Conservation (phyloP, 2,888 invertebrate genomes). For the Steromphala cineraria region DNA sequence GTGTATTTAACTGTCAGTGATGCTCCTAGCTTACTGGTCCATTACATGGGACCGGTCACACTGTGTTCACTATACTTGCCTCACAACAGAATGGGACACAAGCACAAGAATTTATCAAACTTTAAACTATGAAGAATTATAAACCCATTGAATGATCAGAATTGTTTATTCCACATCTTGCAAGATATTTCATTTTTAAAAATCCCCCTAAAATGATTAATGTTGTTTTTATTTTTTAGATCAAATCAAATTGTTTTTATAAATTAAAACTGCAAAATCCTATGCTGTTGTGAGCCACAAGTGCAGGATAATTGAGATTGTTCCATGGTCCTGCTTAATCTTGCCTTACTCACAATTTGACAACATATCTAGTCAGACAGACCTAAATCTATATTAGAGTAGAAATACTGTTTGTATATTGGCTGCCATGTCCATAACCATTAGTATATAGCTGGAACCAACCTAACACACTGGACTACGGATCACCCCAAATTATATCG, state of each 20-base stretch:
- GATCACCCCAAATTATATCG: not conserved
- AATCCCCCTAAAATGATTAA: no score
- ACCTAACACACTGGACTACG: not conserved
- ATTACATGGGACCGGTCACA: not conserved
- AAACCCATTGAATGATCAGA: no score
- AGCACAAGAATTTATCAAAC: no score
- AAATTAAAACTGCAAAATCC: no score
- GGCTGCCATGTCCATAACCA: not conserved
- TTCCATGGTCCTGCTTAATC: not conserved
- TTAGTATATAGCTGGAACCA: not conserved
- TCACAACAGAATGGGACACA: not conserved
- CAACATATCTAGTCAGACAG: conserved; percentile 1
- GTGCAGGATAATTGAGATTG: conserved; percentile 4
- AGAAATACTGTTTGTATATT: not conserved
- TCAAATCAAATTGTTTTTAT: no score
- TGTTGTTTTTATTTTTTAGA: no score
- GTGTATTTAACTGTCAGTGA: conserved; percentile 3
- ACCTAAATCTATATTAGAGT: not conserved
- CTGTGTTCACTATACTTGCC: not conserved
- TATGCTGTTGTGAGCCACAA: not conserved
- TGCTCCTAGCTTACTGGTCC: not conserved
- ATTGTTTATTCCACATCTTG: no score
- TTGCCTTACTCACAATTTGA: conserved; percentile 2
- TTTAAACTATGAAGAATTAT: no score
- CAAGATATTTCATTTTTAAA: no score